Evolutionary conservation across 1,140 invertebrate genomes (phyloP).

Genomic region (Chionoecetes opilio): DNA sequence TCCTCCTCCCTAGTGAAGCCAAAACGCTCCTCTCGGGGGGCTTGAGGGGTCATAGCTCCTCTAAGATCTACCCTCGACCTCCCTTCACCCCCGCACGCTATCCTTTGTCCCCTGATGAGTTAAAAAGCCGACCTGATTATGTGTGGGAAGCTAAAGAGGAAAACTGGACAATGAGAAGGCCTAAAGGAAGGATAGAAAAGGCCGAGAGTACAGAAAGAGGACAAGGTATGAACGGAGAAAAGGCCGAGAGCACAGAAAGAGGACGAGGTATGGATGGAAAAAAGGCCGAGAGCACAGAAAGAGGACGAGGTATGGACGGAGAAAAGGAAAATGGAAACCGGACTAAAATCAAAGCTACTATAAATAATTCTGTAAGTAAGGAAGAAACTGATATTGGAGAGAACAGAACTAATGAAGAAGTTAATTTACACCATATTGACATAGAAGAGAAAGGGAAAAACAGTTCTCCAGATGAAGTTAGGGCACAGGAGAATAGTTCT

Average conservation of each 20-base stretch:
- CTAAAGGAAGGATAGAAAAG: not conserved
- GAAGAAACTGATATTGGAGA: not conserved
- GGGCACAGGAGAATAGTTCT: too few relatives aligned
- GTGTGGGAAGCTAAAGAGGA: constrained; percentile 48
- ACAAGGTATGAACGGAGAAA: not conserved
- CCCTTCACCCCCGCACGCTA: constrained; percentile 60
- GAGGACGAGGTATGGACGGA: not conserved
- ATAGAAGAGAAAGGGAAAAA: not conserved
- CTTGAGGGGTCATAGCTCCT: not conserved
- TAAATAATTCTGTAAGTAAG: not conserved
- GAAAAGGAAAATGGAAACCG: not conserved
- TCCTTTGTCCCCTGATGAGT: constrained; percentile 33
- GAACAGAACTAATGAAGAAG: not conserved
- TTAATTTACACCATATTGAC: not conserved
- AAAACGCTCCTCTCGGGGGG: constrained; percentile 81
- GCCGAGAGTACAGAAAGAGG: not conserved
- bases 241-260: not conserved
- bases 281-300: not conserved
- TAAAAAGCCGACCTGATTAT: constrained; percentile 53
- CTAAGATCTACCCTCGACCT: not conserved
- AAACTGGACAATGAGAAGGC: not conserved
- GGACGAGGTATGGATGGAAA: too few relatives aligned
- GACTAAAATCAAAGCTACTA: not conserved
- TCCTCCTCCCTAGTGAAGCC: constrained; percentile 88
- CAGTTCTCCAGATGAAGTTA: too few relatives aligned